Percentiles rank a stretch among this genome's conserved stretches.
Conservation (phyloP, 37 sponge, comb jelly and placozoan genomes). For the Agelas oroides region DNA sequence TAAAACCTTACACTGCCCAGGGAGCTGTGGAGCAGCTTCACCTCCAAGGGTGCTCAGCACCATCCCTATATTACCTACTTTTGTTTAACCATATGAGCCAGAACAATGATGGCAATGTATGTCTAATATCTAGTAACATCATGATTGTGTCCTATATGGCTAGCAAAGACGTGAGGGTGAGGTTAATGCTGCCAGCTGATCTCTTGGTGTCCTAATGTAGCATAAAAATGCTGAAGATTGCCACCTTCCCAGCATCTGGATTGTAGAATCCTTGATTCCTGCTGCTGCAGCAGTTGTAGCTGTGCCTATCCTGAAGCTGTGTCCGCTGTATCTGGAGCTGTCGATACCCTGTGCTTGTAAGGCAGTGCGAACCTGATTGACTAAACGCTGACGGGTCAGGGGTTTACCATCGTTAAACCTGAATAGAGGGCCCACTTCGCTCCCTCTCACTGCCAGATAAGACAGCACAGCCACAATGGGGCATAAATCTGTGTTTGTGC, state of each 20-base stretch:
- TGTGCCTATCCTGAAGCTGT: conserved; percentile 41
- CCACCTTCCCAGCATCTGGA: conserved; percentile 39
- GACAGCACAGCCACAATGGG: conserved; percentile 27
- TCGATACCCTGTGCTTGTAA: background rate
- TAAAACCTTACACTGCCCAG: too few species aligned
- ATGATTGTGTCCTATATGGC: too few species aligned
- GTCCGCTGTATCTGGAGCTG: background rate
- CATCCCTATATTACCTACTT: too few species aligned
- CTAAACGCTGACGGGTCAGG: background rate
- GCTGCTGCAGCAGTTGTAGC: conserved; percentile 19
- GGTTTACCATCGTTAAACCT: background rate
- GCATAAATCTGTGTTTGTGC: conserved; percentile 20
- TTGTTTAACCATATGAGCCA: too few species aligned
- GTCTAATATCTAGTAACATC: too few species aligned
- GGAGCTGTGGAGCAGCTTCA: too few species aligned
- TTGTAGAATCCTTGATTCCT: conserved; percentile 6
- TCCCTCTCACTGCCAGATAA: background rate
- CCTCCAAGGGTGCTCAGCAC: too few species aligned
- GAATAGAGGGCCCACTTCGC: conserved; percentile 6
- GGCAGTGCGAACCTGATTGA: background rate
- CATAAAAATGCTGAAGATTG: background rate
- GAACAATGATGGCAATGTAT: too few species aligned
- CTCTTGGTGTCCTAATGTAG: conserved; percentile 11
- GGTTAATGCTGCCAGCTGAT: conserved; percentile 4
- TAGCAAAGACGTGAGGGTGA: too few species aligned